Base-by-base conservation (phyloP, 2,888 invertebrate species). In the Busseola fusca region DNA sequence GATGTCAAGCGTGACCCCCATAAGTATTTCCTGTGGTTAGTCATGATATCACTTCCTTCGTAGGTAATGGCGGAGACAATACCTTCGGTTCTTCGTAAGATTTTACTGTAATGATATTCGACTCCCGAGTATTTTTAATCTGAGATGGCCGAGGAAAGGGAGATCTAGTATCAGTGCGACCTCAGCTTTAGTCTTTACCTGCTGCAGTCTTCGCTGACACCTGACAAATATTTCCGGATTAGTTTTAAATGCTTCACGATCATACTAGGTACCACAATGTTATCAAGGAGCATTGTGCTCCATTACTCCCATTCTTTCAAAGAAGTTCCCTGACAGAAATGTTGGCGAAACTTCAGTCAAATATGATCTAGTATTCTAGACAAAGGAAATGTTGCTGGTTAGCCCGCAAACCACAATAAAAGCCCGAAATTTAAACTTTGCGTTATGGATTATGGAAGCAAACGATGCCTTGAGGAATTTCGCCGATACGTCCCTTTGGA, bases 1-100 rank as follows among this genome's bases (percentile, higher is more conserved):
- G 69, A 82, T 82, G 73, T 78, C 82, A 82, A 72, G 82, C 81
- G 74, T 74, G 66, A 69, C 69, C 76, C 68, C 64, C 68, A 80
- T 78, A 72, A 52, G 68, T 40, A 69, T 78, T 78, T 76, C 81
- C 69, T 76, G 73, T 80, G 63, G 65, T 80, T 76, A 83, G 50
- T 74, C 70, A 70, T 70, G 57, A 56, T 40, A 67, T 65, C 65
- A 71, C 65, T 80, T 83, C 70, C 69, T 72, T 69, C 25, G 40
- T 56, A 12, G 18, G 56, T 56, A 59, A 72, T 78, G 72, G 52
- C 37, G 42, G 56, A 69, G 63, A 70, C 66, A 60, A 67, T 45
- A 45, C 59, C 63, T 64, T 67, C 16, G 18, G 37, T 40, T 63
- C 18, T 42, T 45, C 14, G 45, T 21, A 52, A 52, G 21, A 56